Evolutionary conservation across 2,797 vertebrate genomes (phyloP).

Genomic region (Agapornis canus): DNA sequence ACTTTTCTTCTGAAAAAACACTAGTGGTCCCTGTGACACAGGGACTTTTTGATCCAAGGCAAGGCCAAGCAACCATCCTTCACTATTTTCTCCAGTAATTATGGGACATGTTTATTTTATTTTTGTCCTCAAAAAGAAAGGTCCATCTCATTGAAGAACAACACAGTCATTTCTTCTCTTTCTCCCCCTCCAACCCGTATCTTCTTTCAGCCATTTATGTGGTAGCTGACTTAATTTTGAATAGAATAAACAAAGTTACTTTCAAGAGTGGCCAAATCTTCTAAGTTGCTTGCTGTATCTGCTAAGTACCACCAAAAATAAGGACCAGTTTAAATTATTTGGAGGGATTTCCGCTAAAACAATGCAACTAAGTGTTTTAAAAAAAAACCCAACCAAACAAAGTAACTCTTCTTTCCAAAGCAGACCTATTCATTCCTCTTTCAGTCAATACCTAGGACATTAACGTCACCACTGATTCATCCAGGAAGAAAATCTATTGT

Average conservation of each 20-base stretch:
- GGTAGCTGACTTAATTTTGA: neutral
- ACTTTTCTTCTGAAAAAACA: neutral
- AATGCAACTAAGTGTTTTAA: neutral
- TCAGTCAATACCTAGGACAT: neutral
- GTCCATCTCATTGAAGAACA: neutral
- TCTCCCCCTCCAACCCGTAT: fast-evolving
- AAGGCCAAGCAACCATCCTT: neutral
- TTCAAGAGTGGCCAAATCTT: neutral
- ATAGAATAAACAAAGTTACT: neutral
- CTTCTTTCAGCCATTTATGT: neutral
- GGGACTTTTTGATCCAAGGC: neutral
- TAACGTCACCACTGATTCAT: neutral
- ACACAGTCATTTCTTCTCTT: neutral
- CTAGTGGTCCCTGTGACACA: neutral
- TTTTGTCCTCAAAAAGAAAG: neutral
- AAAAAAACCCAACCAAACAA: neutral
- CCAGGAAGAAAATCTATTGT: neutral
- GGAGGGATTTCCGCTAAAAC: neutral
- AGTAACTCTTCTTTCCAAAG: neutral
- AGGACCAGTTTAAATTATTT: neutral
- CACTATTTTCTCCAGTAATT: neutral
- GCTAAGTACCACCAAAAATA: neutral
- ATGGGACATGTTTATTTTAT: neutral
- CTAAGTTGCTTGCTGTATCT: neutral
- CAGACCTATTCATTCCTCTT: neutral